These are phyloP conservation scores for Nesidiocoris tenuis DNA, from an alignment of 2,888 invertebrate genomes.

Conservation along the genomic window DNA sequence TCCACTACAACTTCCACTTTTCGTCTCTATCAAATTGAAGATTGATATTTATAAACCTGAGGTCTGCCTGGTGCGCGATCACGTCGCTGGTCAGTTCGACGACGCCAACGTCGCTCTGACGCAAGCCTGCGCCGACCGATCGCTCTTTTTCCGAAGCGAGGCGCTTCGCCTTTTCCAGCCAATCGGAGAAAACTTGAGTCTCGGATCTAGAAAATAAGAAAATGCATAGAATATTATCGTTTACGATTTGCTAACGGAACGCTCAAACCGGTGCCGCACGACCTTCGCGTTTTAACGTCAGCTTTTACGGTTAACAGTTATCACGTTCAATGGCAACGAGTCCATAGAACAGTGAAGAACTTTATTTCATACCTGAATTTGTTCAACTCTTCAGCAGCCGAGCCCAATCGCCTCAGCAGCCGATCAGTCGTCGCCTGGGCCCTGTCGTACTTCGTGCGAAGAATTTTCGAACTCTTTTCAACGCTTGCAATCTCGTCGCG, in stretches of 20 bases:
- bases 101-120: conserved; percentile 66
- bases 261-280: too few relatives aligned
- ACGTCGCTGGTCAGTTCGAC: conserved; percentile 85
- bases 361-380: conserved; percentile 67
- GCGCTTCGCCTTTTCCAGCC: conserved; percentile 80
- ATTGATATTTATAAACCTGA: conserved; percentile 57
- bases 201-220: conserved; percentile 68
- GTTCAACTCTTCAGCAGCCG: conserved; percentile 82
- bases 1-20: too few relatives aligned
- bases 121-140: conserved; percentile 66
- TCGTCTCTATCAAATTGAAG: too few relatives aligned
- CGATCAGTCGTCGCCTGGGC: conserved; percentile 77
- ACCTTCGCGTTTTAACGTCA: too few relatives aligned
- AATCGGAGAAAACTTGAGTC: conserved; percentile 74
- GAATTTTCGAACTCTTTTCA: conserved; percentile 80
- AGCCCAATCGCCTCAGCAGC: conserved; percentile 70
- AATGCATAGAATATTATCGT: too few relatives aligned
- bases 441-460: conserved; percentile 79
- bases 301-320: not conserved
- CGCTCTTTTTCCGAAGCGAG: conserved; percentile 82
- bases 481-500: conserved; percentile 85
- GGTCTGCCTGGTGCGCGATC: conserved; percentile 92
- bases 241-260: too few relatives aligned
- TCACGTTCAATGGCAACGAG: not conserved
- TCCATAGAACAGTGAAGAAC: not conserved